Percentiles rank a stretch among this genome's conserved stretches.
These are phyloP conservation scores for Sitta europaea DNA, from an alignment of 2,113 vertebrate species.

Conservation along the genomic window DNA sequence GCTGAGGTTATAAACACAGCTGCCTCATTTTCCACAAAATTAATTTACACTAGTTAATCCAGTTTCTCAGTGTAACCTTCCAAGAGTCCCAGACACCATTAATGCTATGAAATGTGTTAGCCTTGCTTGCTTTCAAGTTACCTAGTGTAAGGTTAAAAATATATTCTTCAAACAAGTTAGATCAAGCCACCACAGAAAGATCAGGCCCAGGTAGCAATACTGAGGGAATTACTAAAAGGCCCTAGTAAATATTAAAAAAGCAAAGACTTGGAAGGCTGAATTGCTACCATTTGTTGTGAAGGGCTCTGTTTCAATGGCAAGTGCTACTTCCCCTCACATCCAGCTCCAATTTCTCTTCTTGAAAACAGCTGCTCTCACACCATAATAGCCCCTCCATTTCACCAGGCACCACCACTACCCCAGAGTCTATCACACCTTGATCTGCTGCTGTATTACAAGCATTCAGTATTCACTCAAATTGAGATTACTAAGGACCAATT, in stretches of 20 bases:
- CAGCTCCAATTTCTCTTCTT: constrained; percentile 5
- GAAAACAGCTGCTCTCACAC: background rate
- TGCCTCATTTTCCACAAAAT: background rate
- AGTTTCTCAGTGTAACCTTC: background rate
- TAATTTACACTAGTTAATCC: constrained; percentile 10
- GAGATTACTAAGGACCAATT: background rate
- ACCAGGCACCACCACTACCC: background rate
- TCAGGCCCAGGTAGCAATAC: background rate
- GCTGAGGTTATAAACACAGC: background rate
- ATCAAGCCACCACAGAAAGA: constrained; percentile 11
- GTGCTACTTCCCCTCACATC: background rate
- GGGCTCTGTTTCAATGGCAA: background rate
- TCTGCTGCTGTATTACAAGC: background rate
- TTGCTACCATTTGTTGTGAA: background rate
- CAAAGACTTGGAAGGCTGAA: background rate
- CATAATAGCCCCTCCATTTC: background rate
- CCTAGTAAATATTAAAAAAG: background rate
- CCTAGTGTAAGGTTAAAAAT: constrained; percentile 8
- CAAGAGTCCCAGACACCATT: background rate
- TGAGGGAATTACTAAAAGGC: background rate
- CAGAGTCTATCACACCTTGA: background rate
- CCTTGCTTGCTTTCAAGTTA: background rate
- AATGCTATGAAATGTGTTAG: background rate
- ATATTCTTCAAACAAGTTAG: constrained; percentile 24
- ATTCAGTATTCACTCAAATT: background rate